Conservation (phyloP, 2,797 vertebrate genomes). For the Enteromius argenteus region DNA sequence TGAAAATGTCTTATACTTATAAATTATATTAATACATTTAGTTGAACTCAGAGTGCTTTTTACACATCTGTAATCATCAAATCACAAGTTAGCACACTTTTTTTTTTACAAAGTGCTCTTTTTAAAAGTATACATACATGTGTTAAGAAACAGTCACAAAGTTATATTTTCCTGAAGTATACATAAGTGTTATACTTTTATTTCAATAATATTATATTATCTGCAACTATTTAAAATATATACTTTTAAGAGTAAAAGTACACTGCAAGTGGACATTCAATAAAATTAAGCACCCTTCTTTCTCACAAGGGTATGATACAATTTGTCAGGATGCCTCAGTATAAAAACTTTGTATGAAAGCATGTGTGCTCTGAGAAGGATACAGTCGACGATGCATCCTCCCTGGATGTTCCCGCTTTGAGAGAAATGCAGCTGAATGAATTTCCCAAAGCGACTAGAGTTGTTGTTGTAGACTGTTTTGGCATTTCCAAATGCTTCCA, state of each 20-base stretch:
- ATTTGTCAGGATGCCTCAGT: not conserved
- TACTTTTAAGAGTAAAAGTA: not conserved
- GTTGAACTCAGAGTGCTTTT: not conserved
- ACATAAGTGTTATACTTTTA: not conserved
- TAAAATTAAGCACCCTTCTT: not conserved
- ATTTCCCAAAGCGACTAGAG: slow-evolving; percentile 95
- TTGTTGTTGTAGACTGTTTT: slow-evolving; percentile 97
- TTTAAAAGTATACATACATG: not conserved
- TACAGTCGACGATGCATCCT: slow-evolving; percentile 92
- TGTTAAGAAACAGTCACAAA: not conserved
- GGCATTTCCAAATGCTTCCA: slow-evolving; percentile 94
- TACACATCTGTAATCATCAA: not conserved
- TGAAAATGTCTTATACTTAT: not conserved
- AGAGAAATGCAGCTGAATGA: slow-evolving; percentile 94
- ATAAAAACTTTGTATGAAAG: not conserved
- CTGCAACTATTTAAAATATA: not conserved
- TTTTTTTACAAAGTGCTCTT: not conserved
- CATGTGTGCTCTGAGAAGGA: slow-evolving; percentile 73
- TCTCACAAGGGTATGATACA: not conserved
- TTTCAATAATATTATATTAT: not conserved
- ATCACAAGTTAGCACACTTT: not conserved
- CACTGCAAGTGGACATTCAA: not conserved
- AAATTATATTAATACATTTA: not conserved
- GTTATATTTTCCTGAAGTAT: not conserved
- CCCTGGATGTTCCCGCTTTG: slow-evolving; percentile 92